A percentile compares a stretch with the other conserved stretches of the same genome.
phyloP scores from a whole-genome alignment of 2,113 vertebrate species.

The Malaclemys terrapin region DNA sequence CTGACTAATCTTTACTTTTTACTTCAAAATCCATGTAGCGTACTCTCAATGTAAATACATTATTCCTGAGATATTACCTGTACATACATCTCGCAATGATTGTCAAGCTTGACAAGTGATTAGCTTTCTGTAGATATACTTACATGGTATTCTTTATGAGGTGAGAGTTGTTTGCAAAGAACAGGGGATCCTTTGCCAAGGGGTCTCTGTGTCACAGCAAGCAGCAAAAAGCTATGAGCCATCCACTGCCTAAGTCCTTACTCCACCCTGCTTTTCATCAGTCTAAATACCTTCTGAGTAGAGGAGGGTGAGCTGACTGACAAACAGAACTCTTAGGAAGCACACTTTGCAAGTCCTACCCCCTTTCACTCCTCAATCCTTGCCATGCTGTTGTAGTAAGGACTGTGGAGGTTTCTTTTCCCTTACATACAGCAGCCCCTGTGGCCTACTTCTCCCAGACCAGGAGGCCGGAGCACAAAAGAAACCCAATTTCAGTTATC shows the following conservation, averaged over 20 bases:
- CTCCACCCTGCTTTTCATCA: background rate
- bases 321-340: background rate
- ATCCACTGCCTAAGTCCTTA: background rate
- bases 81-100: too few species aligned
- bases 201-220: background rate
- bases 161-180: too few species aligned
- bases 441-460: background rate
- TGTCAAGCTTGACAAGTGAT: too few species aligned
- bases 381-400: background rate
- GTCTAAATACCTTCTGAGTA: background rate
- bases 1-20: too few species aligned
- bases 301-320: background rate
- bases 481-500: background rate
- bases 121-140: too few species aligned
- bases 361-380: background rate
- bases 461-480: fast-evolving
- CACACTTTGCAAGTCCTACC: background rate
- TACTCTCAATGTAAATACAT: too few species aligned
- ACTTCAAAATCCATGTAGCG: too few species aligned
- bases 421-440: background rate
- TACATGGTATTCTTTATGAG: too few species aligned
- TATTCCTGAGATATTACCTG: too few species aligned
- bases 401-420: background rate
- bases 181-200: too few species aligned
- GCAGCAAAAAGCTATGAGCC: background rate